These are phyloP conservation scores for Diachrysia chrysitis DNA, from an alignment of 2,888 invertebrate species.

Conservation along the genomic window DNA sequence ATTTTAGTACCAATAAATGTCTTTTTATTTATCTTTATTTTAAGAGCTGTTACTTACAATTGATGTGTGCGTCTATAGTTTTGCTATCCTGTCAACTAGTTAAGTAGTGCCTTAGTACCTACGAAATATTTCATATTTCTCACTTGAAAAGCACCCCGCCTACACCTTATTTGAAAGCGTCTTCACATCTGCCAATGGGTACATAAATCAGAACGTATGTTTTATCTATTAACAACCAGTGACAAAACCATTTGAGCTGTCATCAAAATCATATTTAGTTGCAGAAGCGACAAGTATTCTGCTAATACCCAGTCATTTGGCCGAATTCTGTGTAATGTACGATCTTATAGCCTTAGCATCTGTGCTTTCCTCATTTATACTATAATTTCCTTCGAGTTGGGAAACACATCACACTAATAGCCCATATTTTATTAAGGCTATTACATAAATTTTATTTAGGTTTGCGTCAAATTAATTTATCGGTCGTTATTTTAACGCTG, in stretches of 20 bases:
- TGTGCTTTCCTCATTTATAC: conserved; percentile 77
- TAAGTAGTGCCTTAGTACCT: no score
- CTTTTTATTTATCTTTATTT: no score
- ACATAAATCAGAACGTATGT: neutral
- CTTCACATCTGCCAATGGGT: neutral
- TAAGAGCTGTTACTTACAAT: no score
- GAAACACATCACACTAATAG: conserved; percentile 74
- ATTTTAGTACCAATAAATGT: no score
- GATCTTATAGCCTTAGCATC: conserved; percentile 76
- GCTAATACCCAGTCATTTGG: conserved; percentile 74
- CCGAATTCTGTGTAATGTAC: conserved; percentile 67
- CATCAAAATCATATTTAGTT: conserved; percentile 69
- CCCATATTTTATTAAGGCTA: conserved; percentile 66
- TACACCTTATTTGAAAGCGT: no score
- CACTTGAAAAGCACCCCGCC: no score
- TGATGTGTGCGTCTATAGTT: no score
- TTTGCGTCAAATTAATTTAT: conserved; percentile 63
- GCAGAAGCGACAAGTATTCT: conserved; percentile 66
- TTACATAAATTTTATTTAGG: conserved; percentile 65
- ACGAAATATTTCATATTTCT: no score
- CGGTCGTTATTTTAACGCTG: conserved; percentile 54
- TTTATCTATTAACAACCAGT: conserved; percentile 25
- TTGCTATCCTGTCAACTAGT: no score
- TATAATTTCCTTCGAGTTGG: conserved; percentile 74
- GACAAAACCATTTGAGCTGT: conserved; percentile 25